phyloP scores from a whole-genome alignment of 2,113 vertebrate genomes.

The Bubo blakistoni region DNA sequence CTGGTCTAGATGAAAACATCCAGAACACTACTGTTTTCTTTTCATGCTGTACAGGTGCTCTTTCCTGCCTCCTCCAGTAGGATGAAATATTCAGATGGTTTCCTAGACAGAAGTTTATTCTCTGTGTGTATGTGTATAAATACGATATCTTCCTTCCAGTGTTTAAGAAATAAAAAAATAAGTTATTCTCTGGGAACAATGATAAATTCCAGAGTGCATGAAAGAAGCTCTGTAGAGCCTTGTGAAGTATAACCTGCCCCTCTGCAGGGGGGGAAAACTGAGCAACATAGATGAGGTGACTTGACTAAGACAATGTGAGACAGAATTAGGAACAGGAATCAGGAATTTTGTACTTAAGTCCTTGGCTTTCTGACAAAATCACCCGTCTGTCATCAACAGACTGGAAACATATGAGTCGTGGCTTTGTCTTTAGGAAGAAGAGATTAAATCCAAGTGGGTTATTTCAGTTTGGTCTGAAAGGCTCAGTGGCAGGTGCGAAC shows the following conservation, averaged over 20 bases:
- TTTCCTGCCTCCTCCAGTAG: neutral
- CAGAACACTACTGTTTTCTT: neutral
- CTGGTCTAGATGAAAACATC: neutral
- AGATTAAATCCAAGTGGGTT: slow-evolving; percentile 38
- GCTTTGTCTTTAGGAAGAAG: slow-evolving; percentile 43
- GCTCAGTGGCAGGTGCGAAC: slow-evolving; percentile 39
- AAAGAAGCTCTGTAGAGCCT: neutral
- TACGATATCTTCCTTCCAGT: neutral
- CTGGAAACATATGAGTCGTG: neutral
- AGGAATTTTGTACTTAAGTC: neutral
- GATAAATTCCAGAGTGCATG: neutral
- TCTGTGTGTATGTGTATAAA: neutral
- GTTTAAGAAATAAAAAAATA: neutral
- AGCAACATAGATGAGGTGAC: neutral
- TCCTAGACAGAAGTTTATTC: neutral
- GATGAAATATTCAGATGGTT: neutral
- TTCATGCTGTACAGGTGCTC: neutral
- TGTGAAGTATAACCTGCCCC: neutral
- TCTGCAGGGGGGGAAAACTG: neutral
- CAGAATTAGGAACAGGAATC: neutral
- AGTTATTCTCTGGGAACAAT: neutral
- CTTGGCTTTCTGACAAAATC: slow-evolving; percentile 24
- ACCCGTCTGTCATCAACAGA: neutral
- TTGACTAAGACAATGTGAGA: neutral
- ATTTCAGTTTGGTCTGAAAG: slow-evolving; percentile 43